phyloP scores from a whole-genome alignment of 2,797 vertebrate genomes.

The Ptychadena robeensis region DNA sequence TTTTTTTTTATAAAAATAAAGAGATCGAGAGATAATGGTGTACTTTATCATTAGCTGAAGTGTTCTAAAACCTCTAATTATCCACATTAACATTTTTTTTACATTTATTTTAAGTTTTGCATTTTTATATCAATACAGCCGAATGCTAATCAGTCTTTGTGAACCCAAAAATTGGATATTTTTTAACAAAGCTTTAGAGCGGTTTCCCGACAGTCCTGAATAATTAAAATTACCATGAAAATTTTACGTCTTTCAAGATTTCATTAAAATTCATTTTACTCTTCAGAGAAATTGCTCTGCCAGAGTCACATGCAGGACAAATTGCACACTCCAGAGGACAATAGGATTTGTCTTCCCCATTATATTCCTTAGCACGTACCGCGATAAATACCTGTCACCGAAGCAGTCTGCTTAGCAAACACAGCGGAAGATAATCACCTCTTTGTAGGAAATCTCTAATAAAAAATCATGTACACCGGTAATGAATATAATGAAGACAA shows the following conservation, averaged over 20 bases:
- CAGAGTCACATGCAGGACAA: slow-evolving; percentile 63
- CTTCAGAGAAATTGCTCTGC: slow-evolving; percentile 63
- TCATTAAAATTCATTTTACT: slow-evolving; percentile 73
- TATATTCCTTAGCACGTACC: slow-evolving; percentile 22
- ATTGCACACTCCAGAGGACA: slow-evolving; percentile 49
- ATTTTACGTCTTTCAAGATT: slow-evolving; percentile 71
- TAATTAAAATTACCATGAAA: slow-evolving; percentile 73
- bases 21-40: background rate
- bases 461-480: background rate
- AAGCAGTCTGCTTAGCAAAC: background rate
- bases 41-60: background rate
- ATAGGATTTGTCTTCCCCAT: slow-evolving; percentile 18
- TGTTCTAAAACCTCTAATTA: slow-evolving; percentile 39
- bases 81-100: slow-evolving; percentile 9
- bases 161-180: slow-evolving; percentile 22
- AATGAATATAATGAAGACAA: slow-evolving; percentile 11
- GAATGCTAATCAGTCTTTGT: slow-evolving; percentile 51
- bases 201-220: slow-evolving; percentile 65
- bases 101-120: background rate
- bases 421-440: background rate
- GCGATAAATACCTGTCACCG: slow-evolving; percentile 11
- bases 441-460: background rate
- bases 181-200: slow-evolving; percentile 47
- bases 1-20: background rate
- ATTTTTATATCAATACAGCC: slow-evolving; percentile 26